A percentile compares a stretch with the other conserved stretches of the same genome.
Evolutionary conservation across 2,797 vertebrate genomes (phyloP).

Genomic region (Epinephelus malabaricus): DNA sequence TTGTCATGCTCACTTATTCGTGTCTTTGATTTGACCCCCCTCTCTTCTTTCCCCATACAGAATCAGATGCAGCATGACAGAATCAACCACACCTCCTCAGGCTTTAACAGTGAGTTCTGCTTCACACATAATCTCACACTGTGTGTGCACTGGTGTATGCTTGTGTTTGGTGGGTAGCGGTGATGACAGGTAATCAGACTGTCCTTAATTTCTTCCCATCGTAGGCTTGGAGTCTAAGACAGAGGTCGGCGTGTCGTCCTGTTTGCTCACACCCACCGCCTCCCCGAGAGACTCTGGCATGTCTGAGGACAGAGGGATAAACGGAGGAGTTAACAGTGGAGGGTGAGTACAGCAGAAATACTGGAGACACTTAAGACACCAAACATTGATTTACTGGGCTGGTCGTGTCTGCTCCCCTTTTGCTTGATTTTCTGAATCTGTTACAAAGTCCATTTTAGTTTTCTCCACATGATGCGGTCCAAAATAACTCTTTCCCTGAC

Average conservation of each 20-base stretch:
- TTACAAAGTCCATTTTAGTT: neutral
- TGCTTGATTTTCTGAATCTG: constrained; percentile 11
- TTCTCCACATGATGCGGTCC: neutral
- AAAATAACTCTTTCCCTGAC: neutral
- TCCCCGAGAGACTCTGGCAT: constrained; percentile 79
- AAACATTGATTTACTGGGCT: neutral
- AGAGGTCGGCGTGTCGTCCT: constrained; percentile 83
- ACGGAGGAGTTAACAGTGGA: constrained; percentile 75
- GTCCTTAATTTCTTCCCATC: constrained; percentile 5
- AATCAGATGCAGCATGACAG: constrained; percentile 47
- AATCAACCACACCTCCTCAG: constrained; percentile 47
- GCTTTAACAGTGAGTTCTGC: constrained; percentile 71
- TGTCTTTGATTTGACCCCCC: constrained; percentile 21
- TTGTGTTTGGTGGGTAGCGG: neutral
- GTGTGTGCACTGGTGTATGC: neutral
- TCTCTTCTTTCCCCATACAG: constrained; percentile 33
- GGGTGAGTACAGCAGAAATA: constrained; percentile 77
- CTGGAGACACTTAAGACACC: constrained; percentile 7
- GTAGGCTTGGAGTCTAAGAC: constrained; percentile 73
- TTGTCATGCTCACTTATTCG: constrained; percentile 10
- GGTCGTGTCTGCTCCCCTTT: neutral
- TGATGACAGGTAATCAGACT: constrained; percentile 6
- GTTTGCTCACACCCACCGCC: constrained; percentile 86
- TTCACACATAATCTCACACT: constrained; percentile 8
- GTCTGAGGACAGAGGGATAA: constrained; percentile 81